Percentiles rank a stretch among this genome's conserved stretches.
phyloP scores from a whole-genome alignment of 1,140 invertebrate genomes.

The Drosophila bocki region DNA sequence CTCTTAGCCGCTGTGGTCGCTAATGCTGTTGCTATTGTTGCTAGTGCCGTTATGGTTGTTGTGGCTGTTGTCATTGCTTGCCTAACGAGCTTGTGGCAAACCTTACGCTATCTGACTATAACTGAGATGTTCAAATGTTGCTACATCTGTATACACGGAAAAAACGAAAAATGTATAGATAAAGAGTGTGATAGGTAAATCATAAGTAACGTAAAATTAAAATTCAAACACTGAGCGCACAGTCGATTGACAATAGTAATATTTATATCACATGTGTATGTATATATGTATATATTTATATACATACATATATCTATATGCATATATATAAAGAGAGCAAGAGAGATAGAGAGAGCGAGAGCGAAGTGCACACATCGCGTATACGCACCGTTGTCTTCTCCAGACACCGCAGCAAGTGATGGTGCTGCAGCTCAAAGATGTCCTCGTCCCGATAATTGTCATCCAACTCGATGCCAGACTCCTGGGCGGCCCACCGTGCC shows the following conservation, averaged over 20 bases:
- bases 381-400: slow-evolving; percentile 97
- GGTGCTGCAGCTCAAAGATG: slow-evolving; percentile 99
- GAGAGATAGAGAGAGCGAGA: slow-evolving; percentile 14
- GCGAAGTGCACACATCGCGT: slow-evolving; percentile 61
- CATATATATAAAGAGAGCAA: slow-evolving; percentile 13
- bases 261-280: slow-evolving; percentile 28
- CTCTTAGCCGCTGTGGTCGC: slow-evolving; percentile 21
- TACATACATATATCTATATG: slow-evolving; percentile 6
- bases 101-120: slow-evolving; percentile 64
- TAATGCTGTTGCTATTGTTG: slow-evolving; percentile 21
- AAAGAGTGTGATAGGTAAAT: slow-evolving; percentile 62
- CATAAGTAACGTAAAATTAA: slow-evolving; percentile 36
- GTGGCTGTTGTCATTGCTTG: slow-evolving; percentile 71
- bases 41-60: slow-evolving; percentile 39
- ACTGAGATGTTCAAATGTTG: slow-evolving; percentile 75
- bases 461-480: slow-evolving; percentile 95
- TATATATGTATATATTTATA: slow-evolving; percentile 15
- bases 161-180: slow-evolving; percentile 51
- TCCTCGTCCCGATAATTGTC: slow-evolving; percentile 96
- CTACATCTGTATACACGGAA: slow-evolving; percentile 74
- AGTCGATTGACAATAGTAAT: slow-evolving; percentile 25
- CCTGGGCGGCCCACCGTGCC: slow-evolving; percentile 95
- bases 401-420: slow-evolving; percentile 98
- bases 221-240: slow-evolving; percentile 28
- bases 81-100: slow-evolving; percentile 69